Evolutionary conservation across 1,140 invertebrate species (phyloP).

Genomic region (Papilio polyxenes): DNA sequence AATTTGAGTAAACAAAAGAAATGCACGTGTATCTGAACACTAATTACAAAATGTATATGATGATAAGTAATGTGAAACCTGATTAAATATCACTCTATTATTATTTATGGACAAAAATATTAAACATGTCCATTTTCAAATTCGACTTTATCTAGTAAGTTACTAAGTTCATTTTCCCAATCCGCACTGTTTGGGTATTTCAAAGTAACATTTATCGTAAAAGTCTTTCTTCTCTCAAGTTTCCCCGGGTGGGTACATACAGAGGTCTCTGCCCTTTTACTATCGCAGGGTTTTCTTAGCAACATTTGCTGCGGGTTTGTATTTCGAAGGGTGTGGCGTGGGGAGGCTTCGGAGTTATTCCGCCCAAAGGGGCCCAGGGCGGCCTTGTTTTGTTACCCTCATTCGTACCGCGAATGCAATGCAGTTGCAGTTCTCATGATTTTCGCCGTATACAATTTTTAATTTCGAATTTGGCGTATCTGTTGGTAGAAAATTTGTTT

Average conservation of each 20-base stretch:
- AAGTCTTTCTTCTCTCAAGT: conserved; percentile 24
- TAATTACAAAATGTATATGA: background rate
- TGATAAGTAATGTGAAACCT: background rate
- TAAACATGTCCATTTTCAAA: background rate
- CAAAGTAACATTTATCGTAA: conserved; percentile 20
- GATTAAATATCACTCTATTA: background rate
- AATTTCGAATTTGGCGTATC: conserved; percentile 17
- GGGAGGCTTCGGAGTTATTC: conserved; percentile 49
- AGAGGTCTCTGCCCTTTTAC: conserved; percentile 43
- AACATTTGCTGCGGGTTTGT: conserved; percentile 49
- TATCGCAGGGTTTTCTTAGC: conserved; percentile 50
- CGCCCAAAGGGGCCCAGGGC: conserved; percentile 50
- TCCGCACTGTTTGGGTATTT: background rate
- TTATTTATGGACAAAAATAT: background rate
- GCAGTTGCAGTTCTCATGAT: conserved; percentile 45
- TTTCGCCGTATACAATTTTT: conserved; percentile 45
- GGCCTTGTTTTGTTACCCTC: conserved; percentile 48
- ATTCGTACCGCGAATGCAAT: conserved; percentile 47
- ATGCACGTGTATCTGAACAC: background rate
- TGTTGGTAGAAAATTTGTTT: background rate
- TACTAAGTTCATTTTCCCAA: background rate
- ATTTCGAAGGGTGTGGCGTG: conserved; percentile 53
- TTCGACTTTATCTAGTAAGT: background rate
- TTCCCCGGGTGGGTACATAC: conserved; percentile 8
- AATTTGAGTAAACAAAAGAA: background rate